phyloP scores from a whole-genome alignment of 2,113 vertebrate genomes.

The Dicerorhinus sumatrensis region DNA sequence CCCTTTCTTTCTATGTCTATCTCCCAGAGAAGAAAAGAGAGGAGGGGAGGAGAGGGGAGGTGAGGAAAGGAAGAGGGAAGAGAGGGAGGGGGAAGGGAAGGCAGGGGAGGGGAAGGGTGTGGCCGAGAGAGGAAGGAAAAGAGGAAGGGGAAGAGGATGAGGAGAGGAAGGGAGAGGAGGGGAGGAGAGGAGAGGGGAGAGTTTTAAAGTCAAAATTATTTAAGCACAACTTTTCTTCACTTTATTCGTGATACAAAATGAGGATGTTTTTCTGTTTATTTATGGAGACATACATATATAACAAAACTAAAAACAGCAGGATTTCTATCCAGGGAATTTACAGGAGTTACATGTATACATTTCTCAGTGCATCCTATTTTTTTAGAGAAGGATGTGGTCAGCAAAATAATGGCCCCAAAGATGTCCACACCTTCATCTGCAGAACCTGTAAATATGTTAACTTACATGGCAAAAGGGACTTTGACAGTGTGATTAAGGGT shows the following conservation, averaged over 20 bases:
- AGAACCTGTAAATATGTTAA: not conserved
- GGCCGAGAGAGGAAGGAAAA: too few species aligned
- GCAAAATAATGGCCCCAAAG: not conserved
- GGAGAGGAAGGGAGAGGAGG: not conserved
- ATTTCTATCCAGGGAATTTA: not conserved
- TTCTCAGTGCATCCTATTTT: not conserved
- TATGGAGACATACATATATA: too few species aligned
- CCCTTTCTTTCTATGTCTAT: not conserved
- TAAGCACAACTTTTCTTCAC: too few species aligned
- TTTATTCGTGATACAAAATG: too few species aligned
- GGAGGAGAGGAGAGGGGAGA: too few species aligned
- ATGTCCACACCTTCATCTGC: not conserved
- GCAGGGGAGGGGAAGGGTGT: too few species aligned
- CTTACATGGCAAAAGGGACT: not conserved
- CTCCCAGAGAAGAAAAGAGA: not conserved
- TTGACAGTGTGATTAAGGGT: not conserved
- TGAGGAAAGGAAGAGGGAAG: not conserved
- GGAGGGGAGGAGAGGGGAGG: not conserved
- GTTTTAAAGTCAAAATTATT: not conserved
- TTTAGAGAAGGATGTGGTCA: not conserved
- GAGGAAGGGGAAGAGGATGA: too few species aligned
- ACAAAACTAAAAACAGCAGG: not conserved
- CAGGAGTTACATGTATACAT: not conserved
- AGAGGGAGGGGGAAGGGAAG: too few species aligned
- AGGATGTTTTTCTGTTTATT: too few species aligned